Percentiles rank a stretch among this genome's conserved stretches.
These are phyloP conservation scores for Diadophis punctatus DNA, from an alignment of 2,113 vertebrate genomes.

Conservation along the genomic window DNA sequence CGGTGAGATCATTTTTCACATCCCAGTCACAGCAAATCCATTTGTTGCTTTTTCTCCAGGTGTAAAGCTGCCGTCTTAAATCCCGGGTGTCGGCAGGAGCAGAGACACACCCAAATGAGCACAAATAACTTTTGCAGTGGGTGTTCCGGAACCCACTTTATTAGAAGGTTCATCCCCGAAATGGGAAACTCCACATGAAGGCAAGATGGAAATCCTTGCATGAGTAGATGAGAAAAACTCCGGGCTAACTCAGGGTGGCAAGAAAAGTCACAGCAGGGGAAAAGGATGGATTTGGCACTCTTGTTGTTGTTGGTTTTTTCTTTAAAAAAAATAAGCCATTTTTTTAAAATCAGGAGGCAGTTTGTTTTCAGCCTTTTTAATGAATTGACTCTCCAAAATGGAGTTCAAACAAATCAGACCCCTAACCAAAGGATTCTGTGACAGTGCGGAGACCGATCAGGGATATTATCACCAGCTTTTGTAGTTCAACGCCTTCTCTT, in stretches of 20 bases:
- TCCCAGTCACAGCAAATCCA: slow-evolving; percentile 11
- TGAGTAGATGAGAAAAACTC: not conserved
- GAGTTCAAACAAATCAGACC: not conserved
- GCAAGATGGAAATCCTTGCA: not conserved
- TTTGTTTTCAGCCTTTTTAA: not conserved
- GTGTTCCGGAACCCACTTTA: not conserved
- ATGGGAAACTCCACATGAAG: not conserved
- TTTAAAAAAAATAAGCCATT: not conserved
- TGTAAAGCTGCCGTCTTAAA: not conserved
- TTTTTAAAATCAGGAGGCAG: not conserved
- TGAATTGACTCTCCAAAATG: not conserved
- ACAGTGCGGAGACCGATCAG: not conserved
- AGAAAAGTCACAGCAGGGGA: not conserved
- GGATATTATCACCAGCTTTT: not conserved
- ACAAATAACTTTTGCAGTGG: not conserved
- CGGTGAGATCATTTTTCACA: slow-evolving; percentile 8
- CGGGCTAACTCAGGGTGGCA: accelerated
- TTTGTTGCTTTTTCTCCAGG: slow-evolving; percentile 40
- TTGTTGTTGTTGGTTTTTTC: not conserved
- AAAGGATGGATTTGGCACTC: not conserved
- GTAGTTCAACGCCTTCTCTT: not conserved
- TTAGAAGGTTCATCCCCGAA: not conserved
- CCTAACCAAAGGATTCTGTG: not conserved
- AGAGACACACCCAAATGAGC: not conserved
- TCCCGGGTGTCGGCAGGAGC: not conserved